Evolutionary conservation across 2,888 invertebrate species (phyloP).

Genomic region (Agonopterix alstromeriana): DNA sequence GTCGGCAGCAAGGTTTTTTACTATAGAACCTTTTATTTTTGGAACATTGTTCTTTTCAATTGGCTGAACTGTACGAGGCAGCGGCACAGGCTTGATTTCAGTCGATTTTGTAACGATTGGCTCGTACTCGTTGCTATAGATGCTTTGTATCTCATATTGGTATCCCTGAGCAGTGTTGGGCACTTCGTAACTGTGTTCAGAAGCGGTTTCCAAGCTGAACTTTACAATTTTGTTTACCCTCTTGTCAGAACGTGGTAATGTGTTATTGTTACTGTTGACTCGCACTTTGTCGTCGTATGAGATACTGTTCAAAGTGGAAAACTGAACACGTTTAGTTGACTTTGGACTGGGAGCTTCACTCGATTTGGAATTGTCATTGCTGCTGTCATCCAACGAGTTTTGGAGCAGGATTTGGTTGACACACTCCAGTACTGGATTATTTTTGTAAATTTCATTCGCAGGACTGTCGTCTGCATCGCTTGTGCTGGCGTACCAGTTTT

Average conservation of each 20-base stretch:
- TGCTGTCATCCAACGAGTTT: constrained; percentile 80
- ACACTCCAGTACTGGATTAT: constrained; percentile 90
- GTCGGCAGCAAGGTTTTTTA: constrained; percentile 69
- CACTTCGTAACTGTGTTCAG: constrained; percentile 79
- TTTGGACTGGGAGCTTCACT: constrained; percentile 69
- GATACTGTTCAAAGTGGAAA: constrained; percentile 80
- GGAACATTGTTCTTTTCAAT: constrained; percentile 47
- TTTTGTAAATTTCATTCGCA: constrained; percentile 82
- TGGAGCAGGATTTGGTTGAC: constrained; percentile 90
- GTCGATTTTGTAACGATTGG: constrained; percentile 78
- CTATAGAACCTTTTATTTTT: constrained; percentile 69
- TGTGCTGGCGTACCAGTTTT: constrained; percentile 88
- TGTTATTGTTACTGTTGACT: constrained; percentile 40
- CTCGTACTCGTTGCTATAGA: constrained; percentile 86
- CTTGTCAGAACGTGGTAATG: constrained; percentile 63
- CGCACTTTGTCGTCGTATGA: constrained; percentile 69
- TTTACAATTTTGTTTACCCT: constrained; percentile 70
- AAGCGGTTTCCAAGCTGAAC: constrained; percentile 70
- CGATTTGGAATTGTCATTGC: constrained; percentile 65
- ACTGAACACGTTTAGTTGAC: constrained; percentile 77
- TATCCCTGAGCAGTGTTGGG: constrained; percentile 74
- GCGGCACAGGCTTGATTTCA: constrained; percentile 47
- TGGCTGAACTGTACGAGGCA: constrained; percentile 38
- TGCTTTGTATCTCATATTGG: constrained; percentile 78
- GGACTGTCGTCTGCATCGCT: constrained; percentile 87